Conservation (phyloP, 1,140 invertebrate species). For the Neodiprion fabricii region DNA sequence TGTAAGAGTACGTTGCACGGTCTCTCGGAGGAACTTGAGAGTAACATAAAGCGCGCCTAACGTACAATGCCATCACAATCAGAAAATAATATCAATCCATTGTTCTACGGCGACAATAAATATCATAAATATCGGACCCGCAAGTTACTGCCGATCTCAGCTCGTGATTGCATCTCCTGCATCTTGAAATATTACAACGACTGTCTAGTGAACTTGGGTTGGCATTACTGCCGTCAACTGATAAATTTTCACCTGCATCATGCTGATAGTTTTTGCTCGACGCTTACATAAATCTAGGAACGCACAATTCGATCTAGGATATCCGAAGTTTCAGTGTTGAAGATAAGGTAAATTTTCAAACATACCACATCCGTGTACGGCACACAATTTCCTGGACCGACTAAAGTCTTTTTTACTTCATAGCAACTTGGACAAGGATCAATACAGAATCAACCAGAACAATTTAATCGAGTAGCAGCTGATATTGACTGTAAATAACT, state of each 20-base stretch:
- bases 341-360: too few relatives aligned
- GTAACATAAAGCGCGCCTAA: constrained; percentile 18
- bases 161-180: constrained; percentile 20
- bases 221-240: neutral
- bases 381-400: too few relatives aligned
- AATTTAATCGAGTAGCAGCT: neutral
- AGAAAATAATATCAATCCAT: constrained; percentile 64
- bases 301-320: neutral
- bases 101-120: constrained; percentile 57
- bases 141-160: constrained; percentile 39
- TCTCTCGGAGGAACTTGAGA: neutral
- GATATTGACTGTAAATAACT: neutral
- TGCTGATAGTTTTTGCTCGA: neutral
- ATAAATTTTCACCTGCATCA: neutral
- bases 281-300: neutral
- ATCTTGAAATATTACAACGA: neutral
- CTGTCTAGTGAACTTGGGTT: neutral
- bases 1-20: neutral
- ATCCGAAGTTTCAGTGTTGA: too few relatives aligned
- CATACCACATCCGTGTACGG: too few relatives aligned
- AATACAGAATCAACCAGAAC: neutral
- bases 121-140: constrained; percentile 52
- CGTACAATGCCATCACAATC: constrained; percentile 46
- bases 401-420: neutral
- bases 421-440: neutral